Conservation (phyloP, 1,140 invertebrate genomes). For the Drosophila insularis region DNA sequence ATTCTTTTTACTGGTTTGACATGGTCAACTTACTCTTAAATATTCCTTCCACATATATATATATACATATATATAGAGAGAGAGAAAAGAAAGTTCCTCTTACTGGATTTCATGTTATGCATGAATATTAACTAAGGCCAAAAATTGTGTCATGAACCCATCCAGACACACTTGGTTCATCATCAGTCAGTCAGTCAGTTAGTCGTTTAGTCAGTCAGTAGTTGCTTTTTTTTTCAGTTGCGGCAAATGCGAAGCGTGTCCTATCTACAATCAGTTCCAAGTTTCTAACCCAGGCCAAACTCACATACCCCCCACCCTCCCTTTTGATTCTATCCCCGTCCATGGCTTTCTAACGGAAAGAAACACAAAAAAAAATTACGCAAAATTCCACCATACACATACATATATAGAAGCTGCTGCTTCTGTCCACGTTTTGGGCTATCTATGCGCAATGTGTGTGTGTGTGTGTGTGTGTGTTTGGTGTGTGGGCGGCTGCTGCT, state of each 20-base stretch:
- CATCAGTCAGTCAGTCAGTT: constrained; percentile 14
- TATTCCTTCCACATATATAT: no score
- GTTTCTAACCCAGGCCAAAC: constrained; percentile 33
- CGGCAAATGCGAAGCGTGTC: constrained; percentile 55
- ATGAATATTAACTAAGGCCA: constrained; percentile 1
- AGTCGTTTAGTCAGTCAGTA: constrained; percentile 32
- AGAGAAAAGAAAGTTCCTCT: no score
- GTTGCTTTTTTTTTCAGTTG: constrained; percentile 27
- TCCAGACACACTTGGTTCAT: constrained; percentile 7
- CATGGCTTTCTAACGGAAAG: background rate
- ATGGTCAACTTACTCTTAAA: no score
- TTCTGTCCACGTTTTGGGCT: constrained; percentile 5
- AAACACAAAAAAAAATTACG: background rate
- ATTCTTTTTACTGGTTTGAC: no score
- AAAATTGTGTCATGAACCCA: constrained; percentile 16
- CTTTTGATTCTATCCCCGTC: background rate
- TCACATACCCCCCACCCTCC: constrained; percentile 23
- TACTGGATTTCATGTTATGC: background rate
- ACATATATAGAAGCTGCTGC: background rate
- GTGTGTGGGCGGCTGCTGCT: background rate
- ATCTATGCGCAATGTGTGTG: background rate
- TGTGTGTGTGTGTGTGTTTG: background rate
- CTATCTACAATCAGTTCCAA: constrained; percentile 62
- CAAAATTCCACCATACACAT: background rate
- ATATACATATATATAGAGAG: no score